Evolutionary conservation across 2,888 invertebrate species (phyloP).

Genomic region (Pachliopta kotzebuea): DNA sequence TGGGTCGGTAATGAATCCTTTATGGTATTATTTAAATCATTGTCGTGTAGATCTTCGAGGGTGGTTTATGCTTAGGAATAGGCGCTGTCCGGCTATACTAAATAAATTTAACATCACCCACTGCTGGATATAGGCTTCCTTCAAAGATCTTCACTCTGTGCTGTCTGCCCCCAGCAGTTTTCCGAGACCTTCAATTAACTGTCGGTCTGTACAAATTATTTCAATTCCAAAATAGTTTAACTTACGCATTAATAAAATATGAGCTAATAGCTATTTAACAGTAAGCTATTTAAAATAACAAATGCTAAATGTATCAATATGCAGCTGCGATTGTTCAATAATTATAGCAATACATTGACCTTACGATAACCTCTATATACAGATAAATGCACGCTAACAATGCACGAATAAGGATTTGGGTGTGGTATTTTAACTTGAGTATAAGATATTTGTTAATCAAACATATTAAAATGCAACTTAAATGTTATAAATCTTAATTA

Average conservation of each 20-base stretch:
- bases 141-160: too few relatives aligned
- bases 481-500: neutral
- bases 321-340: conserved; percentile 37
- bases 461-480: neutral
- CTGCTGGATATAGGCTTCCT: too few relatives aligned
- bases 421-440: neutral
- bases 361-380: conserved; percentile 47
- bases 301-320: conserved; percentile 16
- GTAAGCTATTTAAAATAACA: conserved; percentile 13
- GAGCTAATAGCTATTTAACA: neutral
- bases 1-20: conserved; percentile 12
- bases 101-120: too few relatives aligned
- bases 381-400: neutral
- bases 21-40: neutral
- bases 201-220: neutral
- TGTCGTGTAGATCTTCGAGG: too few relatives aligned
- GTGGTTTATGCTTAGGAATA: too few relatives aligned
- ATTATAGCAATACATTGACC: conserved; percentile 57
- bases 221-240: neutral
- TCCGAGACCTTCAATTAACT: too few relatives aligned
- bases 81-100: too few relatives aligned
- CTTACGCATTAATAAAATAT: neutral
- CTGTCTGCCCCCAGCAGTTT: too few relatives aligned
- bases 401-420: conserved; percentile 2
- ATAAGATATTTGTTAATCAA: neutral